Percentiles rank a stretch among this genome's conserved stretches.
Evolutionary conservation across 2,888 invertebrate species (phyloP).

Genomic region (Allophyes oxyacanthae): DNA sequence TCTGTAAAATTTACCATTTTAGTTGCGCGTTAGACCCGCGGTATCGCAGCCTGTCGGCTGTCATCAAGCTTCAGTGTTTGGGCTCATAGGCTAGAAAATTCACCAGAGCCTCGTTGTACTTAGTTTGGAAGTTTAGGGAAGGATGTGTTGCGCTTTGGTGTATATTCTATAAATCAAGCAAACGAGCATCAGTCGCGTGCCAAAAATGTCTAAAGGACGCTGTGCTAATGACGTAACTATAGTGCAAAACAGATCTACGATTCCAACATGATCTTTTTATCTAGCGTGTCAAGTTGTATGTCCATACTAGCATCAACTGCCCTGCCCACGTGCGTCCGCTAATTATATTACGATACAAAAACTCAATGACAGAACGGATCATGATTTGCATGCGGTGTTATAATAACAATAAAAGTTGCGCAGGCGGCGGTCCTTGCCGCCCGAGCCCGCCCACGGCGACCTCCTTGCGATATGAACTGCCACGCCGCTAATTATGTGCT

Average conservation of each 20-base stretch:
- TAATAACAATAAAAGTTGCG: constrained; percentile 66
- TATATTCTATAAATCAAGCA: no score
- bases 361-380: constrained; percentile 74
- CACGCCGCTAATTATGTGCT: constrained; percentile 51
- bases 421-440: constrained; percentile 64
- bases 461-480: constrained; percentile 45
- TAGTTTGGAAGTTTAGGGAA: no score
- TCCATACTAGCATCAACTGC: constrained; percentile 52
- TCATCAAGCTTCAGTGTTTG: no score
- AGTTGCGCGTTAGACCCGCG: no score
- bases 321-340: constrained; percentile 64
- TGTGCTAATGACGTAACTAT: constrained; percentile 20
- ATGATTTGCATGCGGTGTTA: constrained; percentile 77
- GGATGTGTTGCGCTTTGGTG: no score
- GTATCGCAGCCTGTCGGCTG: no score
- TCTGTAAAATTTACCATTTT: no score
- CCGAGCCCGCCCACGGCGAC: constrained; percentile 58
- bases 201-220: constrained; percentile 1
- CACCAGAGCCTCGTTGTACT: no score
- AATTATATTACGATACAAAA: constrained; percentile 72
- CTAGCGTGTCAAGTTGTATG: constrained; percentile 37
- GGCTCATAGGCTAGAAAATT: no score
- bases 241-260: constrained; percentile 28
- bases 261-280: constrained; percentile 27
- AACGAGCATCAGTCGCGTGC: no score